Evolutionary conservation across 1,140 invertebrate genomes (phyloP).

Genomic region (Procambarus virginalis): DNA sequence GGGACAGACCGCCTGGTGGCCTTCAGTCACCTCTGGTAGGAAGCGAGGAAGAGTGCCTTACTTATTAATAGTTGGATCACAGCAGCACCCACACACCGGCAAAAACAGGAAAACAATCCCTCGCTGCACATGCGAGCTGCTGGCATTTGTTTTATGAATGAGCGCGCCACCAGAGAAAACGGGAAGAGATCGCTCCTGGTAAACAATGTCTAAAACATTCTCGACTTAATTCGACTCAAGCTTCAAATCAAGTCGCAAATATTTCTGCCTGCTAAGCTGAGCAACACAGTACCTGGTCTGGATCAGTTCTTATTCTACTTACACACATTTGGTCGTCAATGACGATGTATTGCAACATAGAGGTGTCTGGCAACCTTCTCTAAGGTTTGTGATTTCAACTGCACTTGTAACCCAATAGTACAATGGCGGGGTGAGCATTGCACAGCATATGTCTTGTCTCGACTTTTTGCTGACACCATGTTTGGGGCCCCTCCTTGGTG

Average conservation of each 20-base stretch:
- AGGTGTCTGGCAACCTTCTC: conserved; percentile 9
- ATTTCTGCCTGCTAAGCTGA: no score
- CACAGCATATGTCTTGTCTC: conserved; percentile 33
- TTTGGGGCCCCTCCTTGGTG: conserved; percentile 33
- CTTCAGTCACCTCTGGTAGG: conserved; percentile 27
- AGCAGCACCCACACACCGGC: neutral
- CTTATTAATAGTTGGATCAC: conserved; percentile 29
- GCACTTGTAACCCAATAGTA: conserved; percentile 34
- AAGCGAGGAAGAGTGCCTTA: neutral
- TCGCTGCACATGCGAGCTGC: conserved; percentile 2
- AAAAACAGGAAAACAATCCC: conserved; percentile 28
- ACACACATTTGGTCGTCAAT: no score
- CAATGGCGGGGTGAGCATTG: conserved; percentile 35
- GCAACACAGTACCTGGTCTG: no score
- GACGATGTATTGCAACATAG: neutral
- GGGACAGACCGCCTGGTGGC: neutral
- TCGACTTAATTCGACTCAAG: no score
- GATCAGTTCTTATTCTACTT: no score
- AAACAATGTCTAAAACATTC: no score
- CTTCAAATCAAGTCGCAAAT: no score
- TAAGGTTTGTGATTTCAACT: conserved; percentile 38
- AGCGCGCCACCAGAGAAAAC: conserved; percentile 7
- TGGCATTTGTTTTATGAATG: conserved; percentile 31
- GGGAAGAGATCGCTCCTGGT: neutral
- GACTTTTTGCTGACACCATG: conserved; percentile 26